Evolutionary conservation across 2,113 vertebrate genomes (phyloP).

Genomic region (Pyrgilauda ruficollis): DNA sequence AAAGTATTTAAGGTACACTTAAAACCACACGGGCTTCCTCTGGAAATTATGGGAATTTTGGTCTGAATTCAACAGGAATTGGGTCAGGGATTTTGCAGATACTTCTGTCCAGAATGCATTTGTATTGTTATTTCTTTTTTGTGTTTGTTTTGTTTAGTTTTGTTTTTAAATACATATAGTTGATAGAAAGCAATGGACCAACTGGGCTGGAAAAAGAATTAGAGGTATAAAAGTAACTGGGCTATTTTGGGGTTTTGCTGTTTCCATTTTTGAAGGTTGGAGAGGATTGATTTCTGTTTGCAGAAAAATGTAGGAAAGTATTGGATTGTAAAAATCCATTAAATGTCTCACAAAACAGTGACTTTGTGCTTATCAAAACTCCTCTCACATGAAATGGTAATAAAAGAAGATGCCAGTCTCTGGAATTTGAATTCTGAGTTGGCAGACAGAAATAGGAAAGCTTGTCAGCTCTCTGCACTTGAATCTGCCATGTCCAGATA

Average conservation of each 20-base stretch:
- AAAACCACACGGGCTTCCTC: rapidly evolving
- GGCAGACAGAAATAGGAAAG: constrained; percentile 74
- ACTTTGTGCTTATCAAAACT: constrained; percentile 63
- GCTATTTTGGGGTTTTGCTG: not conserved
- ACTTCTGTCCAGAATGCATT: not conserved
- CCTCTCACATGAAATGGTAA: constrained; percentile 74
- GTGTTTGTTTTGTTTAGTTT: not conserved
- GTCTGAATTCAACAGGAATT: not conserved
- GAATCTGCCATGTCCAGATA: constrained; percentile 66
- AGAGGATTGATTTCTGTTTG: constrained; percentile 47
- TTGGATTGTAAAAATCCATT: constrained; percentile 64
- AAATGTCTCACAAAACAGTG: constrained; percentile 61
- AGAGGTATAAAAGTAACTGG: not conserved
- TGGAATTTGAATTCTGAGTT: constrained; percentile 74
- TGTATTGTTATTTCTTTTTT: not conserved
- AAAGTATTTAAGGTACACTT: not conserved
- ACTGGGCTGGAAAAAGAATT: not conserved
- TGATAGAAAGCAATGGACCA: not conserved
- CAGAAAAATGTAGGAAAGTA: constrained; percentile 56
- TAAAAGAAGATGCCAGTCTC: constrained; percentile 73
- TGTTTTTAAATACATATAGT: not conserved
- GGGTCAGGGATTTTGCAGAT: not conserved
- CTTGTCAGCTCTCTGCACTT: constrained; percentile 71
- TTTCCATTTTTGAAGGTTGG: constrained; percentile 42
- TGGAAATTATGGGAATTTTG: not conserved